Conservation (phyloP, 2,797 vertebrate genomes). For the Triplophysa yarkandensis region DNA sequence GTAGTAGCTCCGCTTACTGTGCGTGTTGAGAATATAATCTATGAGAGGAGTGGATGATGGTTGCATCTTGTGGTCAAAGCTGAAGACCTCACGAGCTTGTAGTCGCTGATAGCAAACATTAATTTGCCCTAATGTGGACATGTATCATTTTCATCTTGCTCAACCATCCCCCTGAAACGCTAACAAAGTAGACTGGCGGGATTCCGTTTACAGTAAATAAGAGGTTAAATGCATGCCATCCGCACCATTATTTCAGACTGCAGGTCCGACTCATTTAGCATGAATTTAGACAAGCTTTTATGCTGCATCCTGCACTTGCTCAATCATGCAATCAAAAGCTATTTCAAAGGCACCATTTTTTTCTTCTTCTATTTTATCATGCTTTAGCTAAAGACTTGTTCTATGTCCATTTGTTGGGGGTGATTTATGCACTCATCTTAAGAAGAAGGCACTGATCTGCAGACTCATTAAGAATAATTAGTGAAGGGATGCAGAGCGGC, state of each 20-base stretch:
- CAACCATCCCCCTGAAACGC: slow-evolving; percentile 72
- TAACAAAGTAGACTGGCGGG: slow-evolving; percentile 77
- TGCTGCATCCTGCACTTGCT: slow-evolving; percentile 75
- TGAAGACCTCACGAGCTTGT: slow-evolving; percentile 61
- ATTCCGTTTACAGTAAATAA: slow-evolving; percentile 77
- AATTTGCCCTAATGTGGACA: slow-evolving; percentile 74
- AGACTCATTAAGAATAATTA: slow-evolving; percentile 82
- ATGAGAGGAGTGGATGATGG: slow-evolving; percentile 54
- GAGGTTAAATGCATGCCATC: slow-evolving; percentile 67
- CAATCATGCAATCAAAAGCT: slow-evolving; percentile 79
- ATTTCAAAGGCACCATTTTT: slow-evolving; percentile 42
- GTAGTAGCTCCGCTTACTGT: slow-evolving; percentile 45
- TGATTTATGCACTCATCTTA: slow-evolving; percentile 76
- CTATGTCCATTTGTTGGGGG: slow-evolving; percentile 57
- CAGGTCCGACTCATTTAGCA: slow-evolving; percentile 73
- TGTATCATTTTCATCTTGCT: slow-evolving; percentile 72
- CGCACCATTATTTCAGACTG: slow-evolving; percentile 53
- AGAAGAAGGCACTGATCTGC: slow-evolving; percentile 75
- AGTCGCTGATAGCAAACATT: slow-evolving; percentile 73
- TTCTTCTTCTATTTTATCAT: slow-evolving; percentile 48
- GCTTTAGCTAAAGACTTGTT: slow-evolving; percentile 48
- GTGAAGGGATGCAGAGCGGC: slow-evolving; percentile 63
- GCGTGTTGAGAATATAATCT: slow-evolving; percentile 53
- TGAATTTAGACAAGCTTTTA: slow-evolving; percentile 70
- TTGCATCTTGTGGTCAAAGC: slow-evolving; percentile 64